Evolutionary conservation across 2,888 invertebrate genomes (phyloP), one percentile per base, ranked within the genome.

Genomic region (Nasonia oneida): DNA sequence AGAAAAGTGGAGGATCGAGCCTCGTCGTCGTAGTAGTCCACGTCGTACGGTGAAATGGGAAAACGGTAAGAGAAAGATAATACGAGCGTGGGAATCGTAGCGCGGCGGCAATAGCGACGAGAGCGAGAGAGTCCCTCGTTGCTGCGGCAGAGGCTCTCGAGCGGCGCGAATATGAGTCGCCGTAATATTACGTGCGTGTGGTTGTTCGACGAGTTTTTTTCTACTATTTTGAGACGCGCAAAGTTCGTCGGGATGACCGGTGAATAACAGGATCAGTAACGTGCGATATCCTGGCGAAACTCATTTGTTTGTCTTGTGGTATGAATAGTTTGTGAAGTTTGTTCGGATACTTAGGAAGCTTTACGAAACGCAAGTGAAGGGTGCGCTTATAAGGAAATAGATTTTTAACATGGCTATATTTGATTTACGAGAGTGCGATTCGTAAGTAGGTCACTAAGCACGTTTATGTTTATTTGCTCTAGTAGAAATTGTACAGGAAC

Each of bases 31-130:
- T 67, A 23, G 61, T 42, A 29, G 64, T 42, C 79, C 33, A 29
- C 64, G 78, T 47, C 70, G 85, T 79, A 81, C 83, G 84, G 86
- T 86, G 87, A 87, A 87, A 87, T 87, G 87, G 86, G 87, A 86
- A 87, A 87, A 87, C 84, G 75, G 70, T 80, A 89, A 89, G 87
- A 89, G 88, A 90, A 90, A 90, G 90, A 90, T 90, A 90, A 90
- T 90, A 88, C 90, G 90, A 90, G 89, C 91, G 90, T 91, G 90
- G 88, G 91, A 91, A 90, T 87, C 73, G 87, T 86, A 74, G 87
- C 71, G 75, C 39, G 23, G 47, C 50, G 6, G 39, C 12, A 67
- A 33, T 5, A 33, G 23, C n/a, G 78, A 18, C 42, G 70, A 47
- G 37, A 12, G 18, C 57, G 39, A 15, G 57, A 73, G 77, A 73